Conservation (phyloP, 1,140 invertebrate genomes). For the Drosophila murphyi region DNA sequence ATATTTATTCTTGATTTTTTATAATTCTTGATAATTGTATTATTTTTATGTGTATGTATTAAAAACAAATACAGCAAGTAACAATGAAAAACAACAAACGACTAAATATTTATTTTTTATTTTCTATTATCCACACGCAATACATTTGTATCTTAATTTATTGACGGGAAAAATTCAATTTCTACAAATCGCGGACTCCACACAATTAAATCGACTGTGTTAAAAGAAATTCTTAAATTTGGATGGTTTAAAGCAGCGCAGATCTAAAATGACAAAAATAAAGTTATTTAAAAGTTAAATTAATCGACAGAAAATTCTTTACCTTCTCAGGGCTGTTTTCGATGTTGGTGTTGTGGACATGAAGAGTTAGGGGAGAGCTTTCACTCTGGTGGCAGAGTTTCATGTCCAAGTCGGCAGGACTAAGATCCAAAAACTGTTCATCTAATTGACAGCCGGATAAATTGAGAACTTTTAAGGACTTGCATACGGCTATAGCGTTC, state of each 20-base stretch:
- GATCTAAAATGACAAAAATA: conserved; percentile 5
- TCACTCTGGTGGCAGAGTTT: conserved; percentile 2
- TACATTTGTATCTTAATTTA: neutral
- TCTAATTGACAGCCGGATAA: conserved; percentile 35
- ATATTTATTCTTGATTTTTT: conserved; percentile 54
- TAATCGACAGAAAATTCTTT: too few species aligned
- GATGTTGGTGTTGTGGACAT: conserved; percentile 30
- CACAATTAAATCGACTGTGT: conserved; percentile 27
- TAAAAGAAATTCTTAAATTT: conserved; percentile 45
- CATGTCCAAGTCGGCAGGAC: neutral
- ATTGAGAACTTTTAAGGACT: conserved; percentile 30
- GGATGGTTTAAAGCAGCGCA: conserved; percentile 19
- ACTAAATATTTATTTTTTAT: neutral
- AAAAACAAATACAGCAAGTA: conserved; percentile 46
- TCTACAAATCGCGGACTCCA: conserved; percentile 60
- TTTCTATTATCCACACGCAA: neutral
- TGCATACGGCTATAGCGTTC: conserved; percentile 29
- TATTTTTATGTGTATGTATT: conserved; percentile 49
- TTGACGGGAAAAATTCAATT: conserved; percentile 29
- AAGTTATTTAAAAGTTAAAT: neutral
- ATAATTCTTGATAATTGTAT: conserved; percentile 48
- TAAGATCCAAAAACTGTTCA: conserved; percentile 11
- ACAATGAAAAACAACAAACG: conserved; percentile 23
- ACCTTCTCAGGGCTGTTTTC: conserved; percentile 8
- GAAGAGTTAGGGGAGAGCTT: conserved; percentile 20